Evolutionary conservation across 1,140 invertebrate species (phyloP).

Genomic region (Samia ricini): DNA sequence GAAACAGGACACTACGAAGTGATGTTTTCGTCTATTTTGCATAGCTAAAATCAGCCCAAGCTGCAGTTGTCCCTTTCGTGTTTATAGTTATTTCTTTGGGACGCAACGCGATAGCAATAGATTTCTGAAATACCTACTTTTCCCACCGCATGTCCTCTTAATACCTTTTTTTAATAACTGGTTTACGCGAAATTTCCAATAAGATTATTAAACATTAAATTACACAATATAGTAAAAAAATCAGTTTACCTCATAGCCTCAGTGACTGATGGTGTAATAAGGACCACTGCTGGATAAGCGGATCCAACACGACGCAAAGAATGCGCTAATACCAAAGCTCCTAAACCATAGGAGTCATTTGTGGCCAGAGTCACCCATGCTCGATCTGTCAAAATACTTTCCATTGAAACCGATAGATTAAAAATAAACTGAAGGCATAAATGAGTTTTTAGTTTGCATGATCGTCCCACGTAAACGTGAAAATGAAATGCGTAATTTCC

Average conservation of each 20-base stretch:
- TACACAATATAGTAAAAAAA: neutral
- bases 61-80: no score
- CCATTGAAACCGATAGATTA: no score
- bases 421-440: no score
- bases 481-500: slow-evolving; percentile 1
- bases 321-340: slow-evolving; percentile 93
- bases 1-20: no score
- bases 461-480: neutral
- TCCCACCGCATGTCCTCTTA: no score
- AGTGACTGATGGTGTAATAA: slow-evolving; percentile 93
- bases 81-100: no score
- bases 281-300: slow-evolving; percentile 85
- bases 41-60: no score
- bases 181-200: no score
- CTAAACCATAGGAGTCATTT: slow-evolving; percentile 95
- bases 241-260: slow-evolving; percentile 86
- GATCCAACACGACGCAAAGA: slow-evolving; percentile 89
- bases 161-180: no score
- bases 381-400: slow-evolving; percentile 76
- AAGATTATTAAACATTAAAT: neutral
- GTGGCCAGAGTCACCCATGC: slow-evolving; percentile 98
- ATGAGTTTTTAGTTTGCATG: neutral
- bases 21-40: no score
- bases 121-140: no score
- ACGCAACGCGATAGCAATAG: no score